These are phyloP conservation scores for Sinopyrophorus schimmeli DNA, from an alignment of 2,888 invertebrate species.

Conservation along the genomic window DNA sequence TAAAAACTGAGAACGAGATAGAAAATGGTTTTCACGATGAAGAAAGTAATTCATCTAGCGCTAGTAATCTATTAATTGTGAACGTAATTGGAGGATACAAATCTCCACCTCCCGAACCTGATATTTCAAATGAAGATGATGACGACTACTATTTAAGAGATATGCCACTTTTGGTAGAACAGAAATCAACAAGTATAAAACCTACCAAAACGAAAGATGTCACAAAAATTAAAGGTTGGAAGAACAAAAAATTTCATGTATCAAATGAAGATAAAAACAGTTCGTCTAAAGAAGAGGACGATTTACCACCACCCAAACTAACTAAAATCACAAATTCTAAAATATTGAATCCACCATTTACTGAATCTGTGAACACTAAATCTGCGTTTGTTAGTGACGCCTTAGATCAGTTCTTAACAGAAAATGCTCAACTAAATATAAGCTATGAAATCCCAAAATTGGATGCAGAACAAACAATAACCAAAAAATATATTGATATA, in stretches of 20 bases:
- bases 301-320: too few relatives aligned
- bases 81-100: constrained; percentile 41
- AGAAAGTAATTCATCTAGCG: constrained; percentile 8
- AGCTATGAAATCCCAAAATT: constrained; percentile 52
- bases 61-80: constrained; percentile 37
- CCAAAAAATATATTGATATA: constrained; percentile 30
- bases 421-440: constrained; percentile 55
- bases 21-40: background rate
- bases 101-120: constrained; percentile 17
- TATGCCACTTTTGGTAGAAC: background rate
- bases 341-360: background rate
- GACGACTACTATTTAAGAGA: background rate
- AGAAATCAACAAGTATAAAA: constrained; percentile 31
- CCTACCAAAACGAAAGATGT: constrained; percentile 51
- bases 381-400: constrained; percentile 57
- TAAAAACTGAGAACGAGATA: background rate
- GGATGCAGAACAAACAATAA: constrained; percentile 45
- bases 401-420: constrained; percentile 58
- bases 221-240: constrained; percentile 53
- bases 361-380: constrained; percentile 2
- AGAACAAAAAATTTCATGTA: constrained; percentile 33
- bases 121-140: background rate
- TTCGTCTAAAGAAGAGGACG: background rate
- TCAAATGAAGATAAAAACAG: too few relatives aligned
- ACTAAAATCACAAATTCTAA: too few relatives aligned